Percentiles rank a stretch among this genome's conserved stretches.
Conservation (phyloP, 2,113 vertebrate species). For the Accipiter cooperii region DNA sequence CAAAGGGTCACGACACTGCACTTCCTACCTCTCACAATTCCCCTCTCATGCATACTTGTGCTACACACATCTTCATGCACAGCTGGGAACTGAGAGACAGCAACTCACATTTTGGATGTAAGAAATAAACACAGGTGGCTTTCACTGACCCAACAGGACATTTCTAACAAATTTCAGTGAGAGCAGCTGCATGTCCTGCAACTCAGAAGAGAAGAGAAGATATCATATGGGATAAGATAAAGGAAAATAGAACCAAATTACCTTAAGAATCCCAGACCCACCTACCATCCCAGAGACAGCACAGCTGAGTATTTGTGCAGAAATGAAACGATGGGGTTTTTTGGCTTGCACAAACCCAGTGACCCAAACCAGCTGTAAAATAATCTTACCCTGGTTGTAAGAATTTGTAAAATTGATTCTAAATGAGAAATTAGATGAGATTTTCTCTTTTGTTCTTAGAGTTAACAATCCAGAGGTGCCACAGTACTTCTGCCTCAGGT, state of each 20-base stretch:
- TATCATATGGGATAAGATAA: too few species aligned
- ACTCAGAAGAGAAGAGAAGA: neutral
- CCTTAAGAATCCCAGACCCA: neutral
- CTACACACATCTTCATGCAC: fast-evolving
- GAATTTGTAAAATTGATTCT: neutral
- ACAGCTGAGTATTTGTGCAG: neutral
- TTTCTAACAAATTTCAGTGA: neutral
- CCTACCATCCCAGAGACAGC: neutral
- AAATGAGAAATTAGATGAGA: neutral
- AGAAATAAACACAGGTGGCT: neutral
- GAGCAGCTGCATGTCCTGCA: neutral
- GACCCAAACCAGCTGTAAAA: neutral
- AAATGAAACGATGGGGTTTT: neutral
- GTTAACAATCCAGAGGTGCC: neutral
- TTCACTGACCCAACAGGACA: neutral
- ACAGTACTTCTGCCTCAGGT: too few species aligned
- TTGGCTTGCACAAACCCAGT: neutral
- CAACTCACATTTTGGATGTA: neutral
- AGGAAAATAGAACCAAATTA: neutral
- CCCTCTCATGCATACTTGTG: neutral
- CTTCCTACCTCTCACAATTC: neutral
- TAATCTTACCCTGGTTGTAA: neutral
- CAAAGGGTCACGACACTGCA: neutral
- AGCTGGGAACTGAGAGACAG: neutral
- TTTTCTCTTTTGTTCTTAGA: neutral